Evolutionary conservation across 2,797 vertebrate genomes (phyloP).

Genomic region (Notamacropus eugenii): DNA sequence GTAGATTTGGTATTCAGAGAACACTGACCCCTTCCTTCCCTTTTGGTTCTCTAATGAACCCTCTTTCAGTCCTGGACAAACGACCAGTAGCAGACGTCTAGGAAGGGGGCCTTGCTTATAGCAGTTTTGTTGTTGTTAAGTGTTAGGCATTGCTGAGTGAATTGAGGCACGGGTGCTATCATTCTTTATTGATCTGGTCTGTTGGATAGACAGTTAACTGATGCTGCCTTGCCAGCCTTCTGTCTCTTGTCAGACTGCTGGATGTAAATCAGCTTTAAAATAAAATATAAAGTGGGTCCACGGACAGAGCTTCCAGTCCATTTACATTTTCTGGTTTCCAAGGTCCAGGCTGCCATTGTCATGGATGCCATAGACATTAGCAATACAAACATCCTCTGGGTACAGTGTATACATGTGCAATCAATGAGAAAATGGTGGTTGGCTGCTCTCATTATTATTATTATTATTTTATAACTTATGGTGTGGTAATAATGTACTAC

Average conservation of each 20-base stretch:
- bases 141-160: not conserved
- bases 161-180: not conserved
- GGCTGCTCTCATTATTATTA: not conserved
- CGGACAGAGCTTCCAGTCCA: conserved; percentile 18
- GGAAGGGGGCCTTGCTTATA: not conserved
- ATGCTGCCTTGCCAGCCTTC: conserved; percentile 41
- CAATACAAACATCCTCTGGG: not conserved
- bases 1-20: not conserved
- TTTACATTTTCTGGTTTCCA: conserved; percentile 46
- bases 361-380: not conserved
- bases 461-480: not conserved
- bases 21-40: not conserved
- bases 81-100: not conserved
- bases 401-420: not conserved
- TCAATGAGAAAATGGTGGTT: not conserved
- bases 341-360: conserved; percentile 6
- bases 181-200: conserved; percentile 41
- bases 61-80: not conserved
- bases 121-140: not conserved
- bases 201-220: conserved; percentile 53
- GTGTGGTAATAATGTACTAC: not conserved
- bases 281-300: conserved; percentile 56
- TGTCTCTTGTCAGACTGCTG: conserved; percentile 55
- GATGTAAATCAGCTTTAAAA: conserved; percentile 65
- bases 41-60: not conserved